Evolutionary conservation across 92 coral and sea anemone species (phyloP), one percentile per base, ranked within the genome.

Genomic region (Palythoa caribaeorum): DNA sequence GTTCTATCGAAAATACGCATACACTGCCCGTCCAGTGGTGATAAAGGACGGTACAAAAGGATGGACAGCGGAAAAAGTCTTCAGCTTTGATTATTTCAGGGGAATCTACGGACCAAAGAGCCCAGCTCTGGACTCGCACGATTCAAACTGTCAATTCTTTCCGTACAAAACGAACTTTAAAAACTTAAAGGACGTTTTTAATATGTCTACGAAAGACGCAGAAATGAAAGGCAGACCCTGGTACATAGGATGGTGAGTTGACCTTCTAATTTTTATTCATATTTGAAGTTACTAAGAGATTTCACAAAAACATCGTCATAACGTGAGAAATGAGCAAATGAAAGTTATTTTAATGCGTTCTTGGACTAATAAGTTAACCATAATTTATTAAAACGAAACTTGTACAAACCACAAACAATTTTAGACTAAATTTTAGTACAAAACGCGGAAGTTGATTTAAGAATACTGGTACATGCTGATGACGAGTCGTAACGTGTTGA

Each of bases 201-300:
- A 95, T 73, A 97, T 97, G 99, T 90, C 99, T 13, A 89, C 94
- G 36, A 93, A 89, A 81, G 96, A 94, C 78, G 95, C 99, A 6
- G 83, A 92, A 35, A 97, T 97, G 99, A 85, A 95, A 40, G 99
- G 99, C 14, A 92, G 90, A 11, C 96, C 97, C 2, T 97, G 99
- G 99, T 97, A 97, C 21, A 95, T 97, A 51, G 99, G 99, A 28
- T 97, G 99, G 99, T 95, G 81, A 92, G 97, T 47, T 62, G 47
- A 80, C 2, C 28, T 63, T 17, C n/a, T 8, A 63, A n/a, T 17
- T 63, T 63, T 63, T 7, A 17, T 63, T 63, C 10, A 7, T 17
- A 21, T 19, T 63, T 1, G 5, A 16, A 63, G 9, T 63, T 63
- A 16, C 21, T 2, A 7, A 3, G 9, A 63, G 7, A n/a, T n/a